phyloP scores from a whole-genome alignment of 1,140 invertebrate genomes.

The Chymomyza costata region DNA sequence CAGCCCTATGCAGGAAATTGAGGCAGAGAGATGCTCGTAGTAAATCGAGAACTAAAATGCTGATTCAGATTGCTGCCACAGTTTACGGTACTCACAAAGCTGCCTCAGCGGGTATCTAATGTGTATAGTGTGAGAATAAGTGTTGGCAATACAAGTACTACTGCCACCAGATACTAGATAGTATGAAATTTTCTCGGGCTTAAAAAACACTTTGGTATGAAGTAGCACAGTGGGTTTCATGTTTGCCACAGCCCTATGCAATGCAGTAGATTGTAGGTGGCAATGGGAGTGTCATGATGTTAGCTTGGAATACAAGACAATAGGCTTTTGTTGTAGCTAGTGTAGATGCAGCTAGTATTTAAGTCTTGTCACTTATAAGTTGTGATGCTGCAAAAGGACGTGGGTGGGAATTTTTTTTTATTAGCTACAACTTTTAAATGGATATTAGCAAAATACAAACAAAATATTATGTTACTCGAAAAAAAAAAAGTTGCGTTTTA shows the following conservation, averaged over 20 bases:
- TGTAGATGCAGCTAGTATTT: conserved; percentile 30
- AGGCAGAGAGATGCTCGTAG: not conserved
- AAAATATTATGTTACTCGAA: no score
- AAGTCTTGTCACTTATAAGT: no score
- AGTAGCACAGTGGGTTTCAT: conserved; percentile 60
- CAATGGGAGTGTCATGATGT: conserved; percentile 59
- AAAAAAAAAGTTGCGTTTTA: no score
- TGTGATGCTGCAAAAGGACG: no score
- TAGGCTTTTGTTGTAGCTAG: conserved; percentile 31
- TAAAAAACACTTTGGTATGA: conserved; percentile 58
- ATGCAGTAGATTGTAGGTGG: conserved; percentile 53
- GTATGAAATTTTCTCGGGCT: conserved; percentile 2
- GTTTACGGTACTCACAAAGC: conserved; percentile 43
- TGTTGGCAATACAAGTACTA: conserved; percentile 17
- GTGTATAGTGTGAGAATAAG: conserved; percentile 4
- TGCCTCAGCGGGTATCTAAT: conserved; percentile 22
- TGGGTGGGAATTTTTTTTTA: no score
- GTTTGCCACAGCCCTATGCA: conserved; percentile 47
- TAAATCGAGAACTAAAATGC: conserved; percentile 45
- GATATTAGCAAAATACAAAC: no score
- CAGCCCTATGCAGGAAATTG: not conserved
- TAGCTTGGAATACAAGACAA: conserved; percentile 58
- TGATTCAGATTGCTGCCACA: conserved; percentile 67
- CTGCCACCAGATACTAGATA: no score
- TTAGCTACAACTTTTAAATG: no score